phyloP scores from a whole-genome alignment of 1,140 invertebrate species.

The Nylanderia fulva region DNA sequence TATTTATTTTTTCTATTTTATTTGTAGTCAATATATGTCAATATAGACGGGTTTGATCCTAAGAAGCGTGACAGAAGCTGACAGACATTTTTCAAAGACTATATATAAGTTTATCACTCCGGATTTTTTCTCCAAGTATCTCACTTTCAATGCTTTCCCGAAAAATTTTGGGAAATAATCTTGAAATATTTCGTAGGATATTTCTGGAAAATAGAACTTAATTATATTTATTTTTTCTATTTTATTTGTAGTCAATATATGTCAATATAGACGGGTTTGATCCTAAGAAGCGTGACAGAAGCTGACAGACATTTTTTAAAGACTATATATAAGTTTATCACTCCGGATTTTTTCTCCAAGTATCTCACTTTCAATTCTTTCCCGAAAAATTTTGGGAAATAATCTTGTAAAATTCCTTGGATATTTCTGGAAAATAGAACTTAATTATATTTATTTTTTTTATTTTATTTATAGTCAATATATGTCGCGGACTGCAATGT shows the following conservation, averaged over 20 bases:
- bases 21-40: too few relatives aligned
- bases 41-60: constrained; percentile 5
- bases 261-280: constrained; percentile 16
- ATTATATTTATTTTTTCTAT: too few relatives aligned
- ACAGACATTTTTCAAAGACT: neutral
- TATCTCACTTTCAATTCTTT: too few relatives aligned
- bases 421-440: too few relatives aligned
- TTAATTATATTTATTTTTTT: neutral
- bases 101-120: neutral
- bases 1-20: too few relatives aligned
- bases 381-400: neutral
- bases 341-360: neutral
- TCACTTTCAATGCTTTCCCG: neutral
- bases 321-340: neutral
- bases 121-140: neutral
- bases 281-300: neutral
- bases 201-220: too few relatives aligned
- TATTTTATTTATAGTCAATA: neutral
- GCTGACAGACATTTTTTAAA: neutral
- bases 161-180: neutral
- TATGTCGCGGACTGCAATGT: too few relatives aligned
- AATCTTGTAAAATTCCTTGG: too few relatives aligned
- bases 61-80: neutral
- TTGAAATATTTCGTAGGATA: too few relatives aligned
- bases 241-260: too few relatives aligned